Percentiles rank a stretch among this genome's conserved stretches.
phyloP scores from a whole-genome alignment of 2,113 vertebrate species.

The Eolophus roseicapilla region DNA sequence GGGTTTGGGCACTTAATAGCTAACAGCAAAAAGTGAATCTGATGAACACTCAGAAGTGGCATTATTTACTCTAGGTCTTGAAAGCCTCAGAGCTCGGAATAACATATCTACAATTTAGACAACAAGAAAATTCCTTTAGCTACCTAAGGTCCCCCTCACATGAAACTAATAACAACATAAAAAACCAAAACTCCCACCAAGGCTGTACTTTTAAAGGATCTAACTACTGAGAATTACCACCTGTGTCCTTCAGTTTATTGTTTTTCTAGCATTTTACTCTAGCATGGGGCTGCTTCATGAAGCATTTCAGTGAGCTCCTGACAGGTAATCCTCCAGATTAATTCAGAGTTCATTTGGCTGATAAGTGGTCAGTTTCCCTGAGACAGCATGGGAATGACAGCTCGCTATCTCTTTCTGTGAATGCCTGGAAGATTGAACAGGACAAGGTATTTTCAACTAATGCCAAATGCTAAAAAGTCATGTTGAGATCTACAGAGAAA shows the following conservation, averaged over 20 bases:
- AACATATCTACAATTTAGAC: not conserved
- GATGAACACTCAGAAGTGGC: not conserved
- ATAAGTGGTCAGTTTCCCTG: not conserved
- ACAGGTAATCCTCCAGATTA: slow-evolving; percentile 1
- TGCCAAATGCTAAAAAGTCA: not conserved
- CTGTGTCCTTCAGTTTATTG: not conserved
- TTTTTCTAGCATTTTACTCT: not conserved
- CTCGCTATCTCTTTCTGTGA: not conserved
- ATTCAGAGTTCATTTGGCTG: not conserved
- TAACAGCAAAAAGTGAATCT: not conserved
- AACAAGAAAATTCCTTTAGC: not conserved
- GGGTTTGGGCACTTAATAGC: not conserved
- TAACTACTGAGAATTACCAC: not conserved
- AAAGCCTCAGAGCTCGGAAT: not conserved
- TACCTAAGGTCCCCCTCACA: not conserved
- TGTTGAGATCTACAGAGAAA: not conserved
- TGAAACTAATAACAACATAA: not conserved
- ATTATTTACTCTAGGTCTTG: not conserved
- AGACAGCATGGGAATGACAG: not conserved
- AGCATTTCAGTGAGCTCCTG: not conserved
- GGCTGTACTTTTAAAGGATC: not conserved
- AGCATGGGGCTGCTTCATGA: not conserved
- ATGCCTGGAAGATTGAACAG: not conserved
- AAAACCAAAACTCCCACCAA: not conserved
- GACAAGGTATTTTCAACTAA: not conserved